A percentile compares a stretch with the other conserved stretches of the same genome.
Evolutionary conservation across 2,888 invertebrate species (phyloP).

Genomic region (Busseola fusca): DNA sequence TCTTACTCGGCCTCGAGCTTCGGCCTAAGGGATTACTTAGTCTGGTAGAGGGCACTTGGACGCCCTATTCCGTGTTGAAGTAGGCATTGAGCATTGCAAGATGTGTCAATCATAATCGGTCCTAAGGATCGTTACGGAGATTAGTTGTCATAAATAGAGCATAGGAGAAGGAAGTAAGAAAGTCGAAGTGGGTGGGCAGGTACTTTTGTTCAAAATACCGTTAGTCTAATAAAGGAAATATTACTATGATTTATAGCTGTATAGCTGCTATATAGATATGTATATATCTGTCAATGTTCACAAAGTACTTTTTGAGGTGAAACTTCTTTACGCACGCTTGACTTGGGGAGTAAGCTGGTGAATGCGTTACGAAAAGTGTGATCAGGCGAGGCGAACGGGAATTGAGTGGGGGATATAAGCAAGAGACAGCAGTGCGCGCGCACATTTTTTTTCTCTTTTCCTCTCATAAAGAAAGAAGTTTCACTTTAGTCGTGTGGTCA

Average conservation of each 20-base stretch:
- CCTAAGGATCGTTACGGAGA: slow-evolving; percentile 40
- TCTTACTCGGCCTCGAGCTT: slow-evolving; percentile 70
- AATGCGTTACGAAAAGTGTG: too few relatives aligned
- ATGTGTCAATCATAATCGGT: slow-evolving; percentile 65
- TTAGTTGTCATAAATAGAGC: slow-evolving; percentile 25
- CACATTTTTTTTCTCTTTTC: too few relatives aligned
- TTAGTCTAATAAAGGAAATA: neutral
- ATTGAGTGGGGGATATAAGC: too few relatives aligned
- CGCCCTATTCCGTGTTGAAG: slow-evolving; percentile 65
- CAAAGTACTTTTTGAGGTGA: too few relatives aligned
- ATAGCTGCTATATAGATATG: too few relatives aligned
- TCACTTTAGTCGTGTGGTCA: too few relatives aligned
- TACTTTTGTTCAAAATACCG: neutral
- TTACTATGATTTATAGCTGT: neutral
- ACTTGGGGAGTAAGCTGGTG: too few relatives aligned
- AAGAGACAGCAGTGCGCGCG: too few relatives aligned
- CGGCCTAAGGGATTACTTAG: slow-evolving; percentile 72
- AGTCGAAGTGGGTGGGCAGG: neutral
- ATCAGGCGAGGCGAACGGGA: too few relatives aligned
- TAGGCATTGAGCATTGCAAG: slow-evolving; percentile 63
- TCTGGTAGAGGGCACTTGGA: slow-evolving; percentile 67
- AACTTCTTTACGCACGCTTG: too few relatives aligned
- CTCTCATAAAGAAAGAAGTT: too few relatives aligned
- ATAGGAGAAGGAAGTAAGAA: slow-evolving; percentile 2
- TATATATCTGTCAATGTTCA: too few relatives aligned